Evolutionary conservation across 1,140 invertebrate genomes (phyloP).

Genomic region (Sitodiplosis mosellana): DNA sequence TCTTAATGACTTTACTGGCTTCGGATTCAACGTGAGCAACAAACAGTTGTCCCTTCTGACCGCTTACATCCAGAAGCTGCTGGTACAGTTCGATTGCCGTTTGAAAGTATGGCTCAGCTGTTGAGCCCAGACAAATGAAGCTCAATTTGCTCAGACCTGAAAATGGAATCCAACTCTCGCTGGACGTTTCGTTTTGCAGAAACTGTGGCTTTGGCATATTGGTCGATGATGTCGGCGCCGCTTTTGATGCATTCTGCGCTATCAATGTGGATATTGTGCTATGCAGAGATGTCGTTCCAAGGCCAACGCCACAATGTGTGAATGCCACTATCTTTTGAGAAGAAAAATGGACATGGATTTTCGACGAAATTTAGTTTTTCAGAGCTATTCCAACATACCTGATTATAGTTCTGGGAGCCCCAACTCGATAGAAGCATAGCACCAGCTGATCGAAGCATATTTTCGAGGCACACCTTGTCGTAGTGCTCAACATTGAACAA

Average conservation of each 20-base stretch:
- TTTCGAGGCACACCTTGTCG: constrained; percentile 17
- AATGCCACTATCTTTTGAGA: constrained; percentile 12
- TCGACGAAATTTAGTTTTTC: background rate
- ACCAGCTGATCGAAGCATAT: constrained; percentile 15
- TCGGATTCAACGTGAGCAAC: constrained; percentile 31
- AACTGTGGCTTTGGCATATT: constrained; percentile 2
- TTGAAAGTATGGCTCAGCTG: constrained; percentile 28
- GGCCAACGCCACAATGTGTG: constrained; percentile 21
- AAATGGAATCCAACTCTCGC: constrained; percentile 46
- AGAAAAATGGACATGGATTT: background rate
- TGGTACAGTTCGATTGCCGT: constrained; percentile 18
- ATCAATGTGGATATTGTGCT: constrained; percentile 11
- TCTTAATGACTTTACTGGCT: constrained; percentile 27
- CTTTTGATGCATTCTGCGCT: background rate
- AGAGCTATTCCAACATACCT: constrained; percentile 5
- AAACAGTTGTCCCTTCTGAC: constrained; percentile 16
- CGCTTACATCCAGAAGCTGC: constrained; percentile 15
- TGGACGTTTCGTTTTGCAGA: constrained; percentile 3
- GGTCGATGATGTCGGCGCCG: background rate
- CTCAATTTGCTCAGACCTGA: constrained; percentile 58
- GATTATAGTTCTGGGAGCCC: constrained; percentile 18
- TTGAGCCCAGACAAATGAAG: constrained; percentile 42
- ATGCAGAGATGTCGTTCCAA: constrained; percentile 16
- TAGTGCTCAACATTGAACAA: constrained; percentile 18
- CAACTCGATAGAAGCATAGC: constrained; percentile 15